These are phyloP conservation scores for Mystacornis crossleyi DNA, from an alignment of 2,113 vertebrate species.

Conservation along the genomic window DNA sequence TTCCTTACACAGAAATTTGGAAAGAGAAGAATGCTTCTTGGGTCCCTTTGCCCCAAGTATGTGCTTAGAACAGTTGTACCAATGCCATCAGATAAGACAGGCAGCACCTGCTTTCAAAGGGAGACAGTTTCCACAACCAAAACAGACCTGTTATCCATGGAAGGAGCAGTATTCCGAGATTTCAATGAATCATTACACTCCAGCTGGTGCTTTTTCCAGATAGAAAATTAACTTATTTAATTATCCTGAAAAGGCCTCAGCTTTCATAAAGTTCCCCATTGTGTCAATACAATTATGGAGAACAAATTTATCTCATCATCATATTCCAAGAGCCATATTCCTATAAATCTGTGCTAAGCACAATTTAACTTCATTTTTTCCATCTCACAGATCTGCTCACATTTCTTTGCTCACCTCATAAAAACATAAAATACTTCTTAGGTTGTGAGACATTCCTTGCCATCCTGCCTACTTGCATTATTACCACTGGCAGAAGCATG, in stretches of 20 bases:
- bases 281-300: constrained; percentile 22
- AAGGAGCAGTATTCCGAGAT: constrained; percentile 6
- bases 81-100: neutral
- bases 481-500: neutral
- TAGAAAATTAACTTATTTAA: constrained; percentile 65
- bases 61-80: neutral
- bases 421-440: neutral
- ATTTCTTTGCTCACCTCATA: neutral
- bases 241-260: constrained; percentile 51
- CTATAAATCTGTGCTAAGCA: constrained; percentile 8
- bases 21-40: neutral
- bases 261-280: constrained; percentile 36
- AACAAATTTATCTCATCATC: constrained; percentile 53
- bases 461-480: neutral
- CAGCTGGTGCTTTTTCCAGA: constrained; percentile 55
- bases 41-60: neutral
- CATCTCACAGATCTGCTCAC: neutral
- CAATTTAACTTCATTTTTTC: neutral
- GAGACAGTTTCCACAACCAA: neutral
- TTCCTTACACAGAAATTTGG: neutral
- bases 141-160: neutral
- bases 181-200: constrained; percentile 23
- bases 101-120: neutral
- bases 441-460: neutral
- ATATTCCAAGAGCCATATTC: constrained; percentile 3